Conservation (phyloP, 2,797 vertebrate genomes). For the Eulemur albifrons region DNA sequence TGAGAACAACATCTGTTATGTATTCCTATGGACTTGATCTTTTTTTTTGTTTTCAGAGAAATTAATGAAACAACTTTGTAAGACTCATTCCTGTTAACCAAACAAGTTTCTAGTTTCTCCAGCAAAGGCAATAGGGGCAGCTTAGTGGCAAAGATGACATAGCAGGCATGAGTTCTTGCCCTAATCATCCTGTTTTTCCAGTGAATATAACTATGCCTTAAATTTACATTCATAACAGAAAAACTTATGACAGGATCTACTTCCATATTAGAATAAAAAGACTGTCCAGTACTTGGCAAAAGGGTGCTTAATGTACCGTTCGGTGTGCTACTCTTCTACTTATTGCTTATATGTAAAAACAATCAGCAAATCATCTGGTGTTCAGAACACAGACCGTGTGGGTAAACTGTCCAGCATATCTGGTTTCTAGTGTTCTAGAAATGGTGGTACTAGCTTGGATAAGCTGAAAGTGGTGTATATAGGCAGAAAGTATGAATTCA, state of each 20-base stretch:
- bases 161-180: neutral
- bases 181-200: slow-evolving; percentile 2
- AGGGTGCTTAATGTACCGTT: neutral
- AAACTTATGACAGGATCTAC: neutral
- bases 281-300: neutral
- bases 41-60: neutral
- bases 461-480: neutral
- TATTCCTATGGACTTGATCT: neutral
- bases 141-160: neutral
- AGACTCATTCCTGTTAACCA: neutral
- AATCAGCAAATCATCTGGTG: neutral
- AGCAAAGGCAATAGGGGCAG: neutral
- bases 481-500: neutral
- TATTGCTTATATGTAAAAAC: neutral
- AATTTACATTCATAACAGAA: slow-evolving; percentile 19
- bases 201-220: neutral
- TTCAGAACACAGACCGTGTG: neutral
- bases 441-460: neutral
- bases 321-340: neutral
- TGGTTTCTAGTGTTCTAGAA: neutral
- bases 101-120: neutral
- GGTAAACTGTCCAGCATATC: neutral
- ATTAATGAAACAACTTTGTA: neutral
- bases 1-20: neutral
- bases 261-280: neutral